These are phyloP conservation scores for Rana temporaria DNA, from an alignment of 2,113 vertebrate genomes.

Conservation along the genomic window DNA sequence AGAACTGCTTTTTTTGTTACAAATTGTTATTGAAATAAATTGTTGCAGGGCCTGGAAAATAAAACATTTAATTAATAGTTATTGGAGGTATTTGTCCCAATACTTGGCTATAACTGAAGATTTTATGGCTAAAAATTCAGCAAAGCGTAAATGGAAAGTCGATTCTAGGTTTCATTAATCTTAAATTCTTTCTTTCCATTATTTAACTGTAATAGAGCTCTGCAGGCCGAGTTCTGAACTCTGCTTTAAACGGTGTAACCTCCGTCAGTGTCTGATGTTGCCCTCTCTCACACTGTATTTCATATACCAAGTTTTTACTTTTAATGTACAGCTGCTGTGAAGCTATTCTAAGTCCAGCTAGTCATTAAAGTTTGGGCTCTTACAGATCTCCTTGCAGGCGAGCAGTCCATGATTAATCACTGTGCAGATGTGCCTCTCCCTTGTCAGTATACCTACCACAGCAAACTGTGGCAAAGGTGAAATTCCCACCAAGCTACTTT, in stretches of 20 bases:
- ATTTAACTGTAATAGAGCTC: conserved; percentile 36
- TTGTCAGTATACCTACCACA: conserved; percentile 28
- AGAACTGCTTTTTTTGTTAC: too few species aligned
- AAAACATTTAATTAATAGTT: not conserved
- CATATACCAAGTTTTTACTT: conserved; percentile 21
- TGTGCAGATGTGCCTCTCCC: conserved; percentile 38
- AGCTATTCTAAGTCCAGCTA: conserved; percentile 36
- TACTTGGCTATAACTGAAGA: not conserved
- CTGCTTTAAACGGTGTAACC: conserved; percentile 33
- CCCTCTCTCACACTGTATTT: conserved; percentile 39
- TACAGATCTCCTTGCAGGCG: conserved; percentile 30
- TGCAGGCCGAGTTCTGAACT: conserved; percentile 4
- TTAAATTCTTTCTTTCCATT: conserved; percentile 34
- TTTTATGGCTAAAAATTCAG: not conserved
- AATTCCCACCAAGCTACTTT: conserved; percentile 46
- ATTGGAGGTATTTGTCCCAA: not conserved
- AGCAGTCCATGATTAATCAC: conserved; percentile 41
- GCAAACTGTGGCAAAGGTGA: conserved; percentile 46
- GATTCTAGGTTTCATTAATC: conserved; percentile 18
- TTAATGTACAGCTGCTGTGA: conserved; percentile 16
- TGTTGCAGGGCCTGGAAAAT: too few species aligned
- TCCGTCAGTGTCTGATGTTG: conserved; percentile 38
- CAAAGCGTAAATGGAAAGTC: not conserved
- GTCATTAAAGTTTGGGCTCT: conserved; percentile 39
- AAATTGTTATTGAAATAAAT: too few species aligned